Evolutionary conservation across 2,113 vertebrate species (phyloP).

Genomic region (Rynchops niger): DNA sequence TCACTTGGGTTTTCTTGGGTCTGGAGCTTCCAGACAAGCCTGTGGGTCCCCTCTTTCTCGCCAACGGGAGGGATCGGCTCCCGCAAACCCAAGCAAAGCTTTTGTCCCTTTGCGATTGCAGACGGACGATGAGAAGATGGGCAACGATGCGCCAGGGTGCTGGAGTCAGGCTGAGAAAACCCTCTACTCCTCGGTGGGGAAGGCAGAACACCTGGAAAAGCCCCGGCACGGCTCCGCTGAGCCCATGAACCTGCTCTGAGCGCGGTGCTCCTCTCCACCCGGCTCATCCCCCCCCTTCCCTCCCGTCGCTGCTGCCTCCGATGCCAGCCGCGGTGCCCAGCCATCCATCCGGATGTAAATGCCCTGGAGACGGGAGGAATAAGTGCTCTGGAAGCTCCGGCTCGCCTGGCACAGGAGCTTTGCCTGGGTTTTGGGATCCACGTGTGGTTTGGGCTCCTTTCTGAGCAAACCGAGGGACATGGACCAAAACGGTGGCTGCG

Average conservation of each 20-base stretch:
- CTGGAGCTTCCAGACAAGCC: neutral
- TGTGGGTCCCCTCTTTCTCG: accelerated
- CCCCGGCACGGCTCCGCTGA: accelerated
- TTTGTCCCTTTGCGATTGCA: neutral
- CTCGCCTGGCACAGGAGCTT: accelerated
- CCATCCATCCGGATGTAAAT: neutral
- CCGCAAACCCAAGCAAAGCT: accelerated
- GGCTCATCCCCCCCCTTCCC: no score
- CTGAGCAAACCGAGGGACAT: accelerated
- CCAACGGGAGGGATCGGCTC: accelerated
- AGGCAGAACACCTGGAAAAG: accelerated
- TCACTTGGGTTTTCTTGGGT: neutral
- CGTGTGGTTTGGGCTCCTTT: accelerated
- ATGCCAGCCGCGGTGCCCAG: accelerated
- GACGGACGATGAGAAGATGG: neutral
- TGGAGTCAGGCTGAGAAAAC: neutral
- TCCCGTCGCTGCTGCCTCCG: accelerated
- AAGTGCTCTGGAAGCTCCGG: accelerated
- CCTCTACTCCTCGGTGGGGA: accelerated
- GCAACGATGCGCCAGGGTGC: accelerated
- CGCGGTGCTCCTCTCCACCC: accelerated
- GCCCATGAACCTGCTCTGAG: accelerated
- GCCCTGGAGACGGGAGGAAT: no score
- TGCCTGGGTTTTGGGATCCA: accelerated
- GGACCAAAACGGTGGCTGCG: neutral